Percentiles rank a stretch among this genome's conserved stretches.
phyloP scores from a whole-genome alignment of 1,140 invertebrate genomes.

The Magallana angulata region DNA sequence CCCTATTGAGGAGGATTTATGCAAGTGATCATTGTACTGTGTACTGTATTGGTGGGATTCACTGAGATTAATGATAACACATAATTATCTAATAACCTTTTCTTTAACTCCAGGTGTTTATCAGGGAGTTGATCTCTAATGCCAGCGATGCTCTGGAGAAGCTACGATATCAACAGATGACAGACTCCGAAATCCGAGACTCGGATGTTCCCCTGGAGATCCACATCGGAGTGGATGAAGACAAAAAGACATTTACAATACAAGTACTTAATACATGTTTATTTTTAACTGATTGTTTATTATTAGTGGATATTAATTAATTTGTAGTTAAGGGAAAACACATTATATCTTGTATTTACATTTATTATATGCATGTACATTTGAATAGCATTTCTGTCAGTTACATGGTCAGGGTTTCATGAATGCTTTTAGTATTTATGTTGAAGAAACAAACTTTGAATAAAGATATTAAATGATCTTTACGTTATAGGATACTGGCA shows the following conservation, averaged over 20 bases:
- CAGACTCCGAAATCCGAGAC: constrained; percentile 74
- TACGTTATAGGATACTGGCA: constrained; percentile 88
- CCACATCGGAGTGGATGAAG: constrained; percentile 93
- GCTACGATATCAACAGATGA: constrained; percentile 85
- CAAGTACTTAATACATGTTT: constrained; percentile 82
- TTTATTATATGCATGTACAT: too few species aligned
- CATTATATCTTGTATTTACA: too few species aligned
- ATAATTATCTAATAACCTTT: too few species aligned
- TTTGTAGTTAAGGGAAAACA: too few species aligned
- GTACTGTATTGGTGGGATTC: too few species aligned
- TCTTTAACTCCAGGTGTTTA: constrained; percentile 87
- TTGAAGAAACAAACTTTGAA: neutral
- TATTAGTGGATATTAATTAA: too few species aligned
- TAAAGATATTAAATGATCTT: neutral
- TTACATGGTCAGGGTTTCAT: too few species aligned
- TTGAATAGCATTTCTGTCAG: too few species aligned
- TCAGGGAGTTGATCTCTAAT: constrained; percentile 97
- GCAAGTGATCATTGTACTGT: too few species aligned
- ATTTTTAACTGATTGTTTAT: neutral
- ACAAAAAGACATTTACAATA: constrained; percentile 90
- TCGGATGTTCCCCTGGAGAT: constrained; percentile 87
- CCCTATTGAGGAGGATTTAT: too few species aligned
- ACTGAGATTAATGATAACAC: too few species aligned
- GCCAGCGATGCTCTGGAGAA: constrained; percentile 98
- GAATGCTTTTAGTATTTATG: neutral